These are phyloP conservation scores for Leptinotarsa texana DNA, from an alignment of 1,140 invertebrate species.

Conservation along the genomic window DNA sequence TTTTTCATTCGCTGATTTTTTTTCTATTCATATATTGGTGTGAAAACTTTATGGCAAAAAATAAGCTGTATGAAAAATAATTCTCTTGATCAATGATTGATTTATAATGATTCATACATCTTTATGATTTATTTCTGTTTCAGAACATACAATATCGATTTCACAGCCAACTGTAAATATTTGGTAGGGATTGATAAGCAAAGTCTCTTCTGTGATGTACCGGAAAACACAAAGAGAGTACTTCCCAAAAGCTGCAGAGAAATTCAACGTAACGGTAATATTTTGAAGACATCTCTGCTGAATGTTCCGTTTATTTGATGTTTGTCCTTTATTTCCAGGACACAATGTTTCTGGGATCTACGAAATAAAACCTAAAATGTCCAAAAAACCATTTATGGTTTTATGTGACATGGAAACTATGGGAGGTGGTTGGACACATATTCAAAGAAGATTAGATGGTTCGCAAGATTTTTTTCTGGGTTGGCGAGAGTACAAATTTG, in stretches of 20 bases:
- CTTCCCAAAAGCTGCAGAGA: conserved; percentile 11
- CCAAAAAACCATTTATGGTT: conserved; percentile 60
- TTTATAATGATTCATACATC: neutral
- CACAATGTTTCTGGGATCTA: conserved; percentile 46
- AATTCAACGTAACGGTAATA: conserved; percentile 9
- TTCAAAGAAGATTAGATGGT: conserved; percentile 67
- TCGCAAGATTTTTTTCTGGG: conserved; percentile 65
- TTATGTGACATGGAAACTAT: conserved; percentile 64
- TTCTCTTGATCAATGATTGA: no score
- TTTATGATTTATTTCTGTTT: neutral
- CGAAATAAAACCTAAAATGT: conserved; percentile 44
- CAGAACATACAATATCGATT: neutral
- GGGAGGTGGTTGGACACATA: conserved; percentile 65
- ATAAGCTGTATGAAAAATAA: no score
- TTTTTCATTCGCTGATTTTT: no score
- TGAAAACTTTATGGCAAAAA: no score
- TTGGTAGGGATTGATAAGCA: neutral
- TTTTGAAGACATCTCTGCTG: conserved; percentile 30
- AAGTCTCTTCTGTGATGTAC: neutral
- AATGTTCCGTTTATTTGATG: neutral
- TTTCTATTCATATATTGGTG: no score
- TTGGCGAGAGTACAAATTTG: conserved; percentile 66
- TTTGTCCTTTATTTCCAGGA: neutral
- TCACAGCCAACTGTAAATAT: neutral
- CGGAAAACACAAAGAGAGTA: neutral